These are phyloP conservation scores for Phrynosoma blainvillii DNA, from an alignment of 2,113 vertebrate species.

Conservation along the genomic window DNA sequence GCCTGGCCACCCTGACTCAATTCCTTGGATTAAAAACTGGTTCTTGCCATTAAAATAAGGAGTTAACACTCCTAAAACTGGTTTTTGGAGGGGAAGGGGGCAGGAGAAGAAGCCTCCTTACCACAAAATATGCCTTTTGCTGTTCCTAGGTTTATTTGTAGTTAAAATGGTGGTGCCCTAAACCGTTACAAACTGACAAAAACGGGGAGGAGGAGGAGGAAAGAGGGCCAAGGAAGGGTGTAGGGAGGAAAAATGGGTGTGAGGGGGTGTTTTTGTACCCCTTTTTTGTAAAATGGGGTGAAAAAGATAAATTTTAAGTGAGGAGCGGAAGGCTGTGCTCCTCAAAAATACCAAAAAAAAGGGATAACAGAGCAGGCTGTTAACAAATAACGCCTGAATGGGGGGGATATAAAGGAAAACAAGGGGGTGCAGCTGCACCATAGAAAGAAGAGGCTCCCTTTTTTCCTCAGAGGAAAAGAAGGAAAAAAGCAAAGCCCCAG, in stretches of 20 bases:
- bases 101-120: neutral
- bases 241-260: accelerated
- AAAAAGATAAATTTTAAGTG: too few relatives aligned
- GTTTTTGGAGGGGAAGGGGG: too few relatives aligned
- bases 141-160: neutral
- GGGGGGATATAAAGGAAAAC: too few relatives aligned
- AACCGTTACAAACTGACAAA: neutral
- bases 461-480: neutral
- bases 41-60: too few relatives aligned
- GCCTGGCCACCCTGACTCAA: too few relatives aligned
- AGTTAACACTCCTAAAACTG: too few relatives aligned
- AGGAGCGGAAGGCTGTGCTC: too few relatives aligned
- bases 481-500: neutral
- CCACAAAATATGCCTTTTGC: neutral
- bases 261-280: neutral
- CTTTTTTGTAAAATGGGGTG: neutral
- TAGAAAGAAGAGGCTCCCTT: neutral
- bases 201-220: neutral
- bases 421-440: neutral
- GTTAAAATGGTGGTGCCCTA: too few relatives aligned
- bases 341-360: too few relatives aligned
- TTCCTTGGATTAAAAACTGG: too few relatives aligned
- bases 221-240: too few relatives aligned
- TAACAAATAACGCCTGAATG: neutral
- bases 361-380: neutral